phyloP scores from a whole-genome alignment of 2,113 vertebrate species.

The Dipodomys ordii region DNA sequence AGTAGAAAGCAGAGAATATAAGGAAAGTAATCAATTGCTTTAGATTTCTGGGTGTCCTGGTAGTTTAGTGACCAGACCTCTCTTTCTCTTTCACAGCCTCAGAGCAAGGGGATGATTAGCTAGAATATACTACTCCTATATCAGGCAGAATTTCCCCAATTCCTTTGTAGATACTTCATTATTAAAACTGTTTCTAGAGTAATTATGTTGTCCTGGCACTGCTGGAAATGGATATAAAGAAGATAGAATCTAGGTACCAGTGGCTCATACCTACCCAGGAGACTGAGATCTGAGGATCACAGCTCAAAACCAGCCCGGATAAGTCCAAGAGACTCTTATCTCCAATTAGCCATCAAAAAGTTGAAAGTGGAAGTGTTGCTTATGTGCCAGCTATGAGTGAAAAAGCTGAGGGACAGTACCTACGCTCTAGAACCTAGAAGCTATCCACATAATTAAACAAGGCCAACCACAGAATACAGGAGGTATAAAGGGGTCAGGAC shows the following conservation, averaged over 20 bases:
- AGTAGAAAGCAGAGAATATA: background rate
- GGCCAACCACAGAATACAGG: background rate
- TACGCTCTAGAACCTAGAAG: no score
- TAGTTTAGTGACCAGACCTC: background rate
- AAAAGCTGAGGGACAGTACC: no score
- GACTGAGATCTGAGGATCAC: no score
- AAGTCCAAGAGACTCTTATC: no score
- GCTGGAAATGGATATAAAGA: background rate
- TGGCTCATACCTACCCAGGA: no score
- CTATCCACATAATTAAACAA: background rate
- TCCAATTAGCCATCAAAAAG: no score
- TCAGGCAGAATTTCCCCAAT: background rate
- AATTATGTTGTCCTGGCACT: background rate
- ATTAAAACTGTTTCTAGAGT: background rate
- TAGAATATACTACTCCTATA: background rate
- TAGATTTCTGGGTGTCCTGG: background rate
- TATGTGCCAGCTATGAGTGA: background rate
- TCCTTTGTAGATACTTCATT: background rate
- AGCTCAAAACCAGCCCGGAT: no score
- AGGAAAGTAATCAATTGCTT: background rate
- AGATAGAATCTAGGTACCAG: background rate
- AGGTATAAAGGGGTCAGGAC: no score
- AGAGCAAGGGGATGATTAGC: background rate
- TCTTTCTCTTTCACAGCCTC: background rate
- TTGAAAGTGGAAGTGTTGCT: background rate